These are phyloP conservation scores for Choloepus hoffmanni DNA, from an alignment of 2,113 vertebrate species.

Conservation along the genomic window DNA sequence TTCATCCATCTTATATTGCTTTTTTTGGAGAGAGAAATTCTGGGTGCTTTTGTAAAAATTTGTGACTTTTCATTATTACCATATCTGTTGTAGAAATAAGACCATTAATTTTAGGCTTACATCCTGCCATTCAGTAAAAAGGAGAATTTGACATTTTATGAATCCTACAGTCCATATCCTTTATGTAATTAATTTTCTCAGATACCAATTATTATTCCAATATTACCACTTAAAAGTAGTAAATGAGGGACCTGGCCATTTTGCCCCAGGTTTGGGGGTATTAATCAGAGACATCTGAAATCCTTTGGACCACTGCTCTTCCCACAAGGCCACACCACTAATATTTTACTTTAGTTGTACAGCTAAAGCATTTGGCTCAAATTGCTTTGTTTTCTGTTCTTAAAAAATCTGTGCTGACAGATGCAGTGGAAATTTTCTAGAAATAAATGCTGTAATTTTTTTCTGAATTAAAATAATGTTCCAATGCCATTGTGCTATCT, in stretches of 20 bases:
- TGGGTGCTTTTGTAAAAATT: conserved; percentile 6
- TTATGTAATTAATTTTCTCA: conserved; percentile 45
- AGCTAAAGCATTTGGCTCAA: conserved; percentile 3
- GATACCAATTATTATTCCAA: conserved; percentile 9
- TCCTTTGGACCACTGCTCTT: not conserved
- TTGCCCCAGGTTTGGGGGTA: not conserved
- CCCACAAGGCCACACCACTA: not conserved
- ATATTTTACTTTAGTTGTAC: conserved; percentile 55
- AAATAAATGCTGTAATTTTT: conserved; percentile 43
- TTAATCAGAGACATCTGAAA: conserved; percentile 23
- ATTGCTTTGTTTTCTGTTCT: conserved; percentile 6
- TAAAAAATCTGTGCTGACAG: conserved; percentile 13
- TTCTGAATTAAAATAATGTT: conserved; percentile 38
- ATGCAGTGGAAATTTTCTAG: not conserved
- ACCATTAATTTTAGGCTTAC: not conserved
- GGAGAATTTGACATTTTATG: not conserved
- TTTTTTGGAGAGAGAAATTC: not conserved
- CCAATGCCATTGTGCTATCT: not conserved
- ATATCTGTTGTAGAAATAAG: conserved; percentile 5
- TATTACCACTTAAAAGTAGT: conserved; percentile 56
- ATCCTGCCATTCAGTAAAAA: conserved; percentile 19
- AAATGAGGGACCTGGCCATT: not conserved
- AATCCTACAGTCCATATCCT: not conserved
- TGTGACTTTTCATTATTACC: not conserved
- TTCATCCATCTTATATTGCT: conserved; percentile 8